phyloP scores from a whole-genome alignment of 2,113 vertebrate genomes.

The Beaufortia kweichowensis region DNA sequence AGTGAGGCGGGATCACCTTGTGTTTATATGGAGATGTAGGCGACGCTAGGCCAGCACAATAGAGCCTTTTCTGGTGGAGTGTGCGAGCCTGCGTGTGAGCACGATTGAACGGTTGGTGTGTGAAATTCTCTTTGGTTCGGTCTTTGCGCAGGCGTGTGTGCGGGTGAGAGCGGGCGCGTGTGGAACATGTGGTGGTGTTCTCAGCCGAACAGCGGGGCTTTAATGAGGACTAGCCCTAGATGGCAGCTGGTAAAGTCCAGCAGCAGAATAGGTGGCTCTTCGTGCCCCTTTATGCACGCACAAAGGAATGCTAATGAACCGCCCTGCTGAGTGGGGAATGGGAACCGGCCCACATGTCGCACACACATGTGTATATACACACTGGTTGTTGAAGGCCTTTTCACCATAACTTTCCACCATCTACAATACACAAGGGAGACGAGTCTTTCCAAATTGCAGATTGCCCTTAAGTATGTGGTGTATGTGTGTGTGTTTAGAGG shows the following conservation, averaged over 20 bases:
- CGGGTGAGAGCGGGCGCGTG: slow-evolving; percentile 76
- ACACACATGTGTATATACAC: slow-evolving; percentile 54
- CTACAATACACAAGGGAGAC: slow-evolving; percentile 49
- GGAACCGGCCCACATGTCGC: slow-evolving; percentile 97
- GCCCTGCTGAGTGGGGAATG: slow-evolving; percentile 91
- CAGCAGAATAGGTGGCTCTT: slow-evolving; percentile 89
- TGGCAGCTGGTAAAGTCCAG: slow-evolving; percentile 99
- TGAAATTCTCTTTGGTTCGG: slow-evolving; percentile 47
- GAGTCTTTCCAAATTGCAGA: slow-evolving; percentile 29
- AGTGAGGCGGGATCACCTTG: slow-evolving; percentile 38
- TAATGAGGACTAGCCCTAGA: slow-evolving; percentile 96
- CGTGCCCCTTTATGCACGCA: slow-evolving; percentile 88
- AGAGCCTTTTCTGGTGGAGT: slow-evolving; percentile 50
- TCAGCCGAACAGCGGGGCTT: slow-evolving; percentile 94
- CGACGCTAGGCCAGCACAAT: slow-evolving; percentile 41
- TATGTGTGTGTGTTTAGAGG: slow-evolving; percentile 24
- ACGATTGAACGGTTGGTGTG: slow-evolving; percentile 44
- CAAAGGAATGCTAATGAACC: slow-evolving; percentile 99
- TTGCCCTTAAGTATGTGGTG: slow-evolving; percentile 31
- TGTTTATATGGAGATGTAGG: slow-evolving; percentile 51
- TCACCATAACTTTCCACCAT: slow-evolving; percentile 48
- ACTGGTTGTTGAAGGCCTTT: slow-evolving; percentile 40
- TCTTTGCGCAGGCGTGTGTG: slow-evolving; percentile 44
- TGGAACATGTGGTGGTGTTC: slow-evolving; percentile 97
- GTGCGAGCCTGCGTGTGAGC: slow-evolving; percentile 44